Evolutionary conservation across 1,140 invertebrate genomes (phyloP).

Genomic region (Neoseiulus cucumeris): DNA sequence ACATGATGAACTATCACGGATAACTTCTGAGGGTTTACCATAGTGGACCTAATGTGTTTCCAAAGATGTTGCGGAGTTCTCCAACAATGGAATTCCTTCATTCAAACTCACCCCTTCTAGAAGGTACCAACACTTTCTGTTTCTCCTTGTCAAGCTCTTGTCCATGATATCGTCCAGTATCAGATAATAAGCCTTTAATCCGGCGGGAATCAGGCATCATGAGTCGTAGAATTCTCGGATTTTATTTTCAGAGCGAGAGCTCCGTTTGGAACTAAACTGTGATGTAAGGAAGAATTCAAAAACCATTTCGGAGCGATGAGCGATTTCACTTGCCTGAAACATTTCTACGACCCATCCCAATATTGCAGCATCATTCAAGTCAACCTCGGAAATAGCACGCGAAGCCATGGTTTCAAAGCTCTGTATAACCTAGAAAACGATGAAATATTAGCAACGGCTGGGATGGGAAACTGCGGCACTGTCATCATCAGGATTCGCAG

Average conservation of each 20-base stretch:
- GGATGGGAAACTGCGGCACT: no score
- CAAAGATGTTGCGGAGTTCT: no score
- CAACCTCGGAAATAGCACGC: background rate
- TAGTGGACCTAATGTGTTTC: no score
- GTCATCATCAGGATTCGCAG: no score
- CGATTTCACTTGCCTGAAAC: background rate
- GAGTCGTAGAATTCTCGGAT: no score
- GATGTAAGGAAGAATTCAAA: background rate
- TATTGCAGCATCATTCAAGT: background rate
- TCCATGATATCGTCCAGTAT: constrained; percentile 7
- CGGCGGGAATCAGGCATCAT: background rate
- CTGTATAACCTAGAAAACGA: background rate
- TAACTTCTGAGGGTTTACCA: no score
- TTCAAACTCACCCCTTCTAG: background rate
- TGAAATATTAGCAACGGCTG: no score
- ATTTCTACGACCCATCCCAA: background rate
- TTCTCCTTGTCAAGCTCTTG: background rate
- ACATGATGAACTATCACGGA: no score
- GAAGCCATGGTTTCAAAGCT: background rate
- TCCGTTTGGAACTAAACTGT: no score
- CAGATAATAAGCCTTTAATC: background rate
- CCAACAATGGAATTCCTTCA: no score
- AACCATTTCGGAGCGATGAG: background rate
- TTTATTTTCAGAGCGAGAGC: no score
- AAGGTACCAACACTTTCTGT: background rate